phyloP scores from a whole-genome alignment of 1,140 invertebrate species.

The Vanessa tameamea region DNA sequence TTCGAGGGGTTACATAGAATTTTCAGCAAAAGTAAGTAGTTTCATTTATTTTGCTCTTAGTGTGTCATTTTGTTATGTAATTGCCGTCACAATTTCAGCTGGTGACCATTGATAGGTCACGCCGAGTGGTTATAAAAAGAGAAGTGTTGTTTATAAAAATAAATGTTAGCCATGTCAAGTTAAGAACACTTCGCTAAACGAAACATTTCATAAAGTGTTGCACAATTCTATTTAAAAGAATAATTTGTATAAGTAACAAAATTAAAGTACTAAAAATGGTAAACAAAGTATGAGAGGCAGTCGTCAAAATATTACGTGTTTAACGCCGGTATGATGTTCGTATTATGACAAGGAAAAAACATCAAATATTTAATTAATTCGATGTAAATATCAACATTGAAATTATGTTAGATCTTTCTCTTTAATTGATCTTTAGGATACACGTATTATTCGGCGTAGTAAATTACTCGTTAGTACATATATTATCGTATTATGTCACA shows the following conservation, averaged over 20 bases:
- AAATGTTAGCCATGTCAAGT: background rate
- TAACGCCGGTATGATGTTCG: background rate
- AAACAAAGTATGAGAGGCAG: background rate
- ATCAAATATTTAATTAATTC: conserved; percentile 1
- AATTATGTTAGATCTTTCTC: background rate
- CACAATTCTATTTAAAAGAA: background rate
- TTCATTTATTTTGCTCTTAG: conserved; percentile 27
- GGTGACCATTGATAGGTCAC: conserved; percentile 3
- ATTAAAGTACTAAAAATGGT: no score
- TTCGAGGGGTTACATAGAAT: conserved; percentile 34
- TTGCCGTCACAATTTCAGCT: conserved; percentile 1
- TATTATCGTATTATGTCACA: no score
- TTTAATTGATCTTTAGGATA: background rate
- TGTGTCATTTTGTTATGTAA: conserved; percentile 31
- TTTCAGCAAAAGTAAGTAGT: conserved; percentile 62
- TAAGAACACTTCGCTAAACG: background rate
- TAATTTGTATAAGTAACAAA: no score
- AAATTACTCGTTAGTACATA: no score
- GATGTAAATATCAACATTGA: conserved; percentile 5
- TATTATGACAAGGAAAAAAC: background rate
- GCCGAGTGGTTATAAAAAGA: background rate
- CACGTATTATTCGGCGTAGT: no score
- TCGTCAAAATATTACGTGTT: background rate
- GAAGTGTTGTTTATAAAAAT: background rate
- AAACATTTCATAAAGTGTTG: background rate